Conservation (phyloP, 2,113 vertebrate genomes). For the Bubalus kerabau region DNA sequence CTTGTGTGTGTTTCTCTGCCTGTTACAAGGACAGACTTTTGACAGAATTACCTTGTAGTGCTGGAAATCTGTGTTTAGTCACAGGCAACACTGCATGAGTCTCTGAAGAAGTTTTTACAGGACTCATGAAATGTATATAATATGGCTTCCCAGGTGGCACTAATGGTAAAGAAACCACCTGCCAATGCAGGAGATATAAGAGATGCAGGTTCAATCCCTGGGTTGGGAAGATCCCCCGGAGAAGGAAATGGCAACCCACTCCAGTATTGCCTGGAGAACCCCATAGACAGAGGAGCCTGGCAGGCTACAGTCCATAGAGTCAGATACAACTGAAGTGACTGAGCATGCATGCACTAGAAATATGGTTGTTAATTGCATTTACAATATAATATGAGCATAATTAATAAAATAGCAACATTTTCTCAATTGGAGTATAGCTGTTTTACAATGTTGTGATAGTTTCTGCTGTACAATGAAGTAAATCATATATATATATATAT, state of each 20-base stretch:
- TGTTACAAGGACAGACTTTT: background rate
- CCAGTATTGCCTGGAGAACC: background rate
- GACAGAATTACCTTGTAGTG: background rate
- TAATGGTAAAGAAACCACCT: background rate
- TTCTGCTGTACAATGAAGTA: background rate
- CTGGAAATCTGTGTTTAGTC: background rate
- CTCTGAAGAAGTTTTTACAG: background rate
- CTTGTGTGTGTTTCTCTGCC: background rate
- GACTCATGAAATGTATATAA: background rate
- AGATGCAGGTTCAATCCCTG: background rate
- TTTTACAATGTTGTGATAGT: background rate
- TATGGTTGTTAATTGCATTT: constrained; percentile 36
- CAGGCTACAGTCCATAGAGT: background rate
- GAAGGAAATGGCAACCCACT: background rate
- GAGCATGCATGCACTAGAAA: background rate
- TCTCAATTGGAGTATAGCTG: background rate
- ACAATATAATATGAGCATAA: background rate
- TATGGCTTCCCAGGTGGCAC: background rate
- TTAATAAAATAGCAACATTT: background rate
- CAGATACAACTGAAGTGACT: background rate
- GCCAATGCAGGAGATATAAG: background rate
- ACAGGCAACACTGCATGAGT: background rate
- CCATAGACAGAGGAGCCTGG: background rate
- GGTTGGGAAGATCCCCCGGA: background rate
- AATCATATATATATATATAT: background rate